A percentile compares a stretch with the other conserved stretches of the same genome.
These are phyloP conservation scores for Saturnia japonica DNA, from an alignment of 2,888 invertebrate genomes.

Conservation along the genomic window DNA sequence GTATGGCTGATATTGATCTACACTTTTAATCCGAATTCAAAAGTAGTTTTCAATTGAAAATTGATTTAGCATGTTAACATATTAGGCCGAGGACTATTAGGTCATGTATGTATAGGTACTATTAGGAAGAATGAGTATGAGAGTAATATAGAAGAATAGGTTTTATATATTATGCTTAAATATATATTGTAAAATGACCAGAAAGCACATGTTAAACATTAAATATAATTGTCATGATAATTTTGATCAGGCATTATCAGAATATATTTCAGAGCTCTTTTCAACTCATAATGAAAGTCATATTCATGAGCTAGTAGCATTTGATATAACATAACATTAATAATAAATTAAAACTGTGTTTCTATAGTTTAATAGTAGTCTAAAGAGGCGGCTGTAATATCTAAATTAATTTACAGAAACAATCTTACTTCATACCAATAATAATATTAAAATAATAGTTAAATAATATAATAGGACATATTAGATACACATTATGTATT, in stretches of 20 bases:
- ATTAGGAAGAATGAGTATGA: too few species aligned
- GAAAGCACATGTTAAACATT: neutral
- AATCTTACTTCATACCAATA: neutral
- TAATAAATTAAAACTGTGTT: neutral
- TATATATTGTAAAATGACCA: neutral
- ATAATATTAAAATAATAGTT: neutral
- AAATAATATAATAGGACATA: neutral
- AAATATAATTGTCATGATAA: neutral
- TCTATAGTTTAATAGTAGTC: neutral
- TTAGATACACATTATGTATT: neutral
- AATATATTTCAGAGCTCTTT: neutral
- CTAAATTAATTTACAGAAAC: neutral
- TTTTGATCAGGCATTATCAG: neutral
- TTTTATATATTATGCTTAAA: too few species aligned
- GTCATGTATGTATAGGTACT: too few species aligned
- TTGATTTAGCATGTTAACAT: too few species aligned
- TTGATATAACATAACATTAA: neutral
- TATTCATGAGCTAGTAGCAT: neutral
- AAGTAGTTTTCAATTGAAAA: too few species aligned
- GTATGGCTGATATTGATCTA: too few species aligned
- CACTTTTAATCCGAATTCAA: too few species aligned
- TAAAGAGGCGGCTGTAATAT: neutral
- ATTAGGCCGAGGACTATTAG: too few species aligned
- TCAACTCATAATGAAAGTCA: too few species aligned
- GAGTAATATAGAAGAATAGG: too few species aligned